These are phyloP conservation scores for Orchesella flavescens DNA, from an alignment of 2,888 invertebrate genomes.

Conservation along the genomic window DNA sequence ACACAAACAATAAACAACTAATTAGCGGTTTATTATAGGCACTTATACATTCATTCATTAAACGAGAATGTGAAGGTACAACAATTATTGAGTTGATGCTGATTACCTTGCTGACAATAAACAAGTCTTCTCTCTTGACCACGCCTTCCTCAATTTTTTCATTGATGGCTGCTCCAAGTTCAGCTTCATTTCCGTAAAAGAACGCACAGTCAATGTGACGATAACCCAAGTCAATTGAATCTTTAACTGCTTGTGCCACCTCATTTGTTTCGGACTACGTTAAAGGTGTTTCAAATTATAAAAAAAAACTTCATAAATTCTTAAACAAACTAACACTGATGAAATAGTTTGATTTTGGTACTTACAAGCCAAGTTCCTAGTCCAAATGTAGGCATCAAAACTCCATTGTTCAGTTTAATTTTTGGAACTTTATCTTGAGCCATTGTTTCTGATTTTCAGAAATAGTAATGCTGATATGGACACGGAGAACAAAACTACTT, in stretches of 20 bases:
- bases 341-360: too few species aligned
- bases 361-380: slow-evolving; percentile 85
- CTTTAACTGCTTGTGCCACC: slow-evolving; percentile 81
- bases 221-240: slow-evolving; percentile 86
- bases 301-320: too few species aligned
- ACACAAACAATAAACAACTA: too few species aligned
- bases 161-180: slow-evolving; percentile 81
- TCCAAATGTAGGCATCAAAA: slow-evolving; percentile 81
- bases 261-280: slow-evolving; percentile 77
- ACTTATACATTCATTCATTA: too few species aligned
- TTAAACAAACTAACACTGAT: too few species aligned
- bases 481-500: too few species aligned
- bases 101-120: slow-evolving; percentile 75
- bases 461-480: too few species aligned
- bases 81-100: too few species aligned
- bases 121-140: slow-evolving; percentile 81
- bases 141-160: slow-evolving; percentile 80
- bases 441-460: too few species aligned
- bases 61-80: too few species aligned
- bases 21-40: too few species aligned
- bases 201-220: slow-evolving; percentile 86
- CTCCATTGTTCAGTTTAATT: slow-evolving; percentile 80
- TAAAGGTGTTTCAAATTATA: too few species aligned
- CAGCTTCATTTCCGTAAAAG: slow-evolving; percentile 80
- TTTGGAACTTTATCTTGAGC: slow-evolving; percentile 67